Base-by-base conservation (phyloP, 2,113 vertebrate species). In the Thalassarche chlororhynchos region DNA sequence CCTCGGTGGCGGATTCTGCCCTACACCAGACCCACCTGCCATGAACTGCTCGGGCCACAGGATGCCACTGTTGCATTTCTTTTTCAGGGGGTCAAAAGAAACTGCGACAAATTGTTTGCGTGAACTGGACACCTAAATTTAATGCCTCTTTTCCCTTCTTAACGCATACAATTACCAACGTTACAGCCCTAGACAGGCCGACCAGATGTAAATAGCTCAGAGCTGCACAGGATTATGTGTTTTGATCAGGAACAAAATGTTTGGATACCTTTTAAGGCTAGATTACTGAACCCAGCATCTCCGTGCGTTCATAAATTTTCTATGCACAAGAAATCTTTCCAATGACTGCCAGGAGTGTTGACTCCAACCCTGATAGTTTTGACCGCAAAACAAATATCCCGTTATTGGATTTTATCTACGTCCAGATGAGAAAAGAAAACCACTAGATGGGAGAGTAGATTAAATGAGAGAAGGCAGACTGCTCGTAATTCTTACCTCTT, bases 21-120 rank as follows among this genome's bases (percentile, higher is more conserved):
- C 87, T 40, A 8, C 38, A 11, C 4, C n/a, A 70, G 72, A 75
- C 54, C n/a, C n/a, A 74, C 90, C 87, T 98, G 98, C 86, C 97
- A 97, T 97, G 96, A 97, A 80, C 84, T 57, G 38, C 24, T 89
- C 5, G 29, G 68, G 91, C 98, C 98, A 98, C 98, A 97, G 98
- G 98, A 97, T 96, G 97, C 97, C 97, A 97, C 94, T 98, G 96
- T 97, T 96, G 97, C 91, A 68, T 97, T 90, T 97, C 83, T 89
- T 96, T 97, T 94, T 47, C 71, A 36, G 75, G 17, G 95, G 58
- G 89, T 76, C 54, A 72, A 86, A 83, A 66, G 60, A 58, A 75
- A 65, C n/a, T 2, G 6, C 0, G 5, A 88, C 85, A 91, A 90
- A 81, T 23, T 4, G 1, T 61, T 91, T 75, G 29, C 1, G 4